phyloP scores from a whole-genome alignment of 2,797 vertebrate genomes.

The Ptychobarbus kaznakovi region DNA sequence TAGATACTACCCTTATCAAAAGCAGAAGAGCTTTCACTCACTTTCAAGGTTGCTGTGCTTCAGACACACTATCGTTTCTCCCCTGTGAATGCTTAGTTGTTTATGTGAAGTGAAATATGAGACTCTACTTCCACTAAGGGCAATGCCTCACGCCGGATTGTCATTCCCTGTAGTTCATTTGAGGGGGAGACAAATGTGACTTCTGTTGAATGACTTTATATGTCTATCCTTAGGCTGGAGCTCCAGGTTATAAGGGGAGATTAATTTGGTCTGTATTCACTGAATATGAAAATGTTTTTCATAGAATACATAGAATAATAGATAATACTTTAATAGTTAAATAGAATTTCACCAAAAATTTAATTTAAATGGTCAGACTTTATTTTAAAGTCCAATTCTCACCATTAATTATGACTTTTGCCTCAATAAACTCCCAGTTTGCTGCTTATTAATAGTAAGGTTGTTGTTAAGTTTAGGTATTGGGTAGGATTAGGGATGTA shows the following conservation, averaged over 20 bases:
- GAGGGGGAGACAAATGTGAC: constrained; percentile 15
- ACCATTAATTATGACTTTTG: background rate
- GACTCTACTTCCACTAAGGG: constrained; percentile 9
- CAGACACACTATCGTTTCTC: constrained; percentile 13
- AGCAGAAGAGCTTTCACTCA: background rate
- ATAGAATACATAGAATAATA: background rate
- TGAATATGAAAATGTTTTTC: background rate
- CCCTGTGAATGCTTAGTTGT: constrained; percentile 35
- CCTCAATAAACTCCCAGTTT: background rate
- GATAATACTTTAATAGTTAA: background rate
- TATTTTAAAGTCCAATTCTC: background rate
- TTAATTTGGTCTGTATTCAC: background rate
- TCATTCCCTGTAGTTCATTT: constrained; percentile 16
- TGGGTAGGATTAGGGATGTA: background rate
- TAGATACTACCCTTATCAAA: background rate
- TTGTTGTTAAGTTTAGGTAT: background rate
- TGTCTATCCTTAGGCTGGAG: background rate
- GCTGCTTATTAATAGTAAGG: background rate
- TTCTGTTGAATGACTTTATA: background rate
- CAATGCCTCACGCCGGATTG: constrained; percentile 8
- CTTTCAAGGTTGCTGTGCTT: constrained; percentile 32
- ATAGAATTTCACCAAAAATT: background rate
- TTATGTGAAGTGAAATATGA: constrained; percentile 34
- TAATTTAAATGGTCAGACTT: background rate
- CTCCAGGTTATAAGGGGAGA: background rate